These are phyloP conservation scores for Cydia amplana DNA, from an alignment of 1,140 invertebrate genomes.

Conservation along the genomic window DNA sequence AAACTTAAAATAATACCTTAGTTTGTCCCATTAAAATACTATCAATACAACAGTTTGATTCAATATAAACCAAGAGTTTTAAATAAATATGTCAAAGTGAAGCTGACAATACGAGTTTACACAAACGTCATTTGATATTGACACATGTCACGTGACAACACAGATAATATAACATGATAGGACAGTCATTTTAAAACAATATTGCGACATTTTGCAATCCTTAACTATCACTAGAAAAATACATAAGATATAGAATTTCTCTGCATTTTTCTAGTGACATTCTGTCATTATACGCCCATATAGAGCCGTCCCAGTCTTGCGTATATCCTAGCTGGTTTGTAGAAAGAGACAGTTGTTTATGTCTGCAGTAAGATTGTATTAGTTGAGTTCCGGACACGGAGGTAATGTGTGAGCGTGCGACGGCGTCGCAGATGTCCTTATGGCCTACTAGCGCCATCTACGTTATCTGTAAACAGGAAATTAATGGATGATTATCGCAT, in stretches of 20 bases:
- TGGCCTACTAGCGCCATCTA: neutral
- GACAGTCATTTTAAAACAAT: neutral
- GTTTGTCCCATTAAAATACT: constrained; percentile 32
- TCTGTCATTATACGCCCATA: neutral
- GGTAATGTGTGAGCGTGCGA: constrained; percentile 1
- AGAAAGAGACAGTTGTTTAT: neutral
- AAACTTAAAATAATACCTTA: constrained; percentile 37
- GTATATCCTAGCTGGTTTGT: neutral
- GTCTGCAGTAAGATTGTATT: neutral
- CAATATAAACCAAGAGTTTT: constrained; percentile 31
- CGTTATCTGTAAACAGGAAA: constrained; percentile 44
- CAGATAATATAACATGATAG: neutral
- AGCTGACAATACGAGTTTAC: neutral
- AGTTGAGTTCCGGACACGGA: constrained; percentile 13
- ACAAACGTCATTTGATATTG: neutral
- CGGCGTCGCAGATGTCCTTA: constrained; percentile 16
- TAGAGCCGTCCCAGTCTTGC: neutral
- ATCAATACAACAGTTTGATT: constrained; percentile 31
- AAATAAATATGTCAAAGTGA: constrained; percentile 27
- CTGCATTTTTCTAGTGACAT: neutral
- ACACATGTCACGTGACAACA: neutral
- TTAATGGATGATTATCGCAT: neutral
- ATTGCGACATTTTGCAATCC: neutral
- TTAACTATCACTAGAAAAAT: neutral
- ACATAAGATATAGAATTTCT: neutral